Percentiles rank a stretch among this genome's conserved stretches.
These are phyloP conservation scores for Spheniscus mendiculus DNA, from an alignment of 2,113 vertebrate genomes.

Conservation along the genomic window DNA sequence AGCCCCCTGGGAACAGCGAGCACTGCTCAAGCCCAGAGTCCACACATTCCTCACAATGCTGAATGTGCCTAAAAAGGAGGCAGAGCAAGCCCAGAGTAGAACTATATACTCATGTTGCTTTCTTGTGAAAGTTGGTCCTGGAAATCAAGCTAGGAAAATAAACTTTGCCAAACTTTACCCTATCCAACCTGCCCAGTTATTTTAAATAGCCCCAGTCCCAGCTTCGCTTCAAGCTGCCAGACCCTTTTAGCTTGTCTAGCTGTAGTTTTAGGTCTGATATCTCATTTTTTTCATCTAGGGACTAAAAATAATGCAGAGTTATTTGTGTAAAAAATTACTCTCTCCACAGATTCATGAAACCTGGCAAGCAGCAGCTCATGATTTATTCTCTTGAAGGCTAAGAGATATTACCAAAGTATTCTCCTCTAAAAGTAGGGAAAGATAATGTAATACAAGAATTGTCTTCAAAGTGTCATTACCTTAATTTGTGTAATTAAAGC, in stretches of 20 bases:
- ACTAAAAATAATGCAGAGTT: not conserved
- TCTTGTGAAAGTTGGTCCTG: not conserved
- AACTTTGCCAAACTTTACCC: not conserved
- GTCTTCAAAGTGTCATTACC: not conserved
- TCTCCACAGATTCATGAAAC: not conserved
- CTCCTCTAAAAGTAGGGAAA: not conserved
- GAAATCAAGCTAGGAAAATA: conserved; percentile 45
- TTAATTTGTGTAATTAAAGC: not conserved
- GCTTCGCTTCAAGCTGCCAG: not conserved
- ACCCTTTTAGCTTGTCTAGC: not conserved
- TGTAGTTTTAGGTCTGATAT: not conserved
- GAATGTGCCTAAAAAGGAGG: conserved; percentile 63
- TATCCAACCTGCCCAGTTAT: not conserved
- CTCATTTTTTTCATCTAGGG: not conserved
- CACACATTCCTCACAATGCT: conserved; percentile 15
- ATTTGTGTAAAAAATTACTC: not conserved
- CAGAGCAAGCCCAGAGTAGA: conserved; percentile 32
- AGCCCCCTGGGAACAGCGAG: not conserved
- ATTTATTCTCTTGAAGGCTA: not conserved
- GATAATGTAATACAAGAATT: not conserved
- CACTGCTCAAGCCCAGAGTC: not conserved
- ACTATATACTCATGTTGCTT: not conserved
- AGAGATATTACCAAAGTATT: not conserved
- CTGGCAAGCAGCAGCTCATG: not conserved
- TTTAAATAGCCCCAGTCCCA: not conserved